Conservation (phyloP, 2,113 vertebrate genomes). For the Ptilorrhoa leucosticta region DNA sequence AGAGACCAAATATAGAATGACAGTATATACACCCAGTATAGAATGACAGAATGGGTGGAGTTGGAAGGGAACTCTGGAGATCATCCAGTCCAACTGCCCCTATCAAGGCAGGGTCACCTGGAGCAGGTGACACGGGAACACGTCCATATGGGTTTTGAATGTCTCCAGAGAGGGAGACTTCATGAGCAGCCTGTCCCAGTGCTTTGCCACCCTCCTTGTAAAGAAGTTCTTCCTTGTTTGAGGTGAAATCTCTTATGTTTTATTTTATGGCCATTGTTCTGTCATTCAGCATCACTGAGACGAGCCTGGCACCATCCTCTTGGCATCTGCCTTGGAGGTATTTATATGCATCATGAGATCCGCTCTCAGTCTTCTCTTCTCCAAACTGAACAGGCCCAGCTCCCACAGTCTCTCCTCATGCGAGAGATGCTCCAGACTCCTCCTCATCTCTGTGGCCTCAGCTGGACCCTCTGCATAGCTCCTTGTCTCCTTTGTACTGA, state of each 20-base stretch:
- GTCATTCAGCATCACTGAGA: not conserved
- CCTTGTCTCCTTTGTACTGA: fast-evolving
- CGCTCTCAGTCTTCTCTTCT: no score
- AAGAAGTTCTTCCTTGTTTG: not conserved
- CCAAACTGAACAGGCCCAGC: not conserved
- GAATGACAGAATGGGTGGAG: not conserved
- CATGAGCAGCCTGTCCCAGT: not conserved
- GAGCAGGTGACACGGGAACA: not conserved
- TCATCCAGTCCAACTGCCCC: not conserved
- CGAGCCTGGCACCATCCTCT: not conserved
- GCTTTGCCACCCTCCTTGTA: not conserved
- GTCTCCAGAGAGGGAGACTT: not conserved
- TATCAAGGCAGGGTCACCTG: not conserved
- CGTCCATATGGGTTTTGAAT: not conserved
- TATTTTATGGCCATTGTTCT: not conserved
- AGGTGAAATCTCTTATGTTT: not conserved
- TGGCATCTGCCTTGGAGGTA: not conserved
- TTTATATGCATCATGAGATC: not conserved
- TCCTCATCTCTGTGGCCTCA: not conserved
- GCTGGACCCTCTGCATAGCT: not conserved
- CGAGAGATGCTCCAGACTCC: not conserved
- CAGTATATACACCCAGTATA: not conserved
- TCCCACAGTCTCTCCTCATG: not conserved
- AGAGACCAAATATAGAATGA: not conserved
- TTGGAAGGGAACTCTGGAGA: not conserved